These are phyloP conservation scores for Rhingia campestris DNA, from an alignment of 2,888 invertebrate species.

Conservation along the genomic window DNA sequence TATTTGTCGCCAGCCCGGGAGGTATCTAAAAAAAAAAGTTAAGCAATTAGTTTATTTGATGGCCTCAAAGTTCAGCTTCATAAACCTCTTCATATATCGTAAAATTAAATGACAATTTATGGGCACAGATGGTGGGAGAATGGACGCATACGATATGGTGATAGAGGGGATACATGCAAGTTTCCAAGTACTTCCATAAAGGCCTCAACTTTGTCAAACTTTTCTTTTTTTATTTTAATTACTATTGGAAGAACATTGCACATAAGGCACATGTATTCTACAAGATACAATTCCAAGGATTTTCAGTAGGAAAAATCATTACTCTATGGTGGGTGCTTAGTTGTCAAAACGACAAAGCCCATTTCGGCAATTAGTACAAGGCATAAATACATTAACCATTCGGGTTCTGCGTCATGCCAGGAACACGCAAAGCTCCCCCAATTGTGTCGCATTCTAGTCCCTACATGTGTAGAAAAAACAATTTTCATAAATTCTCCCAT, in stretches of 20 bases:
- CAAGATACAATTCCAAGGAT: not conserved
- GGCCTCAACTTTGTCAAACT: no score
- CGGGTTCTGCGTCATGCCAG: slow-evolving; percentile 9
- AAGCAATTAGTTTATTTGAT: slow-evolving; percentile 16
- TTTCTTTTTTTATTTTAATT: no score
- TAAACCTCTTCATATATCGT: slow-evolving; percentile 38
- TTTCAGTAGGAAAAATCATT: no score
- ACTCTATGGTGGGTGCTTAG: not conserved
- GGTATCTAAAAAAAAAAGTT: slow-evolving; percentile 83
- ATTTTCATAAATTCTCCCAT: slow-evolving; percentile 68
- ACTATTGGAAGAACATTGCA: no score
- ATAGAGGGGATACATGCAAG: not conserved
- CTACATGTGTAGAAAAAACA: slow-evolving; percentile 11
- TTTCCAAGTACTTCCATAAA: no score
- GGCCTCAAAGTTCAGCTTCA: slow-evolving; percentile 4
- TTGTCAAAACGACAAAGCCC: slow-evolving; percentile 45
- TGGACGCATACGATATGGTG: not conserved
- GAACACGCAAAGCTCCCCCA: slow-evolving; percentile 48
- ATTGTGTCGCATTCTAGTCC: not conserved
- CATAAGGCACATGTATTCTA: no score
- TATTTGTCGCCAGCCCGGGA: slow-evolving; percentile 93
- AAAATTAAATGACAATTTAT: slow-evolving; percentile 51
- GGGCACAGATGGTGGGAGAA: slow-evolving; percentile 26
- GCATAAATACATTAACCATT: slow-evolving; percentile 62
- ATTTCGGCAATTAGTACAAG: slow-evolving; percentile 68